Base-by-base conservation (phyloP, 2,113 vertebrate species). In the Eptesicus fuscus region DNA sequence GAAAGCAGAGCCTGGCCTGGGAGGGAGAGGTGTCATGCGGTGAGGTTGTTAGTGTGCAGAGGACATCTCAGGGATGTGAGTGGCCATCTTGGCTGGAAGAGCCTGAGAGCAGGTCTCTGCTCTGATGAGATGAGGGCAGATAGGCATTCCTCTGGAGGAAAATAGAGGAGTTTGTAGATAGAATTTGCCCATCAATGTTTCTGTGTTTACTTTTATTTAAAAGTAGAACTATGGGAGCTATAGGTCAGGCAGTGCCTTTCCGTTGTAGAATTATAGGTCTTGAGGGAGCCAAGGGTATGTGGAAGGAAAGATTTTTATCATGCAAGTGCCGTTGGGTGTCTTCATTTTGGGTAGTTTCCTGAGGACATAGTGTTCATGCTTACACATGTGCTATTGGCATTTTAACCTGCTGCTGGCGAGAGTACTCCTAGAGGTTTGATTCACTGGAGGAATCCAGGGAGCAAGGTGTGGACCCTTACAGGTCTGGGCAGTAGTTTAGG, bases 311-410 rank as follows among this genome's bases (percentile, higher is more conserved):
- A 23, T n/a, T 18, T 77, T 88, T 85, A 40, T 77, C 37, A 70
- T 37, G 4, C 9, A 47, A 35, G 9, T 69, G 2, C 7, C 35
- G 30, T 44, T 44, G 35, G 17, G 17, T 61, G 9, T 83, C 76
- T 96, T 88, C 74, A 76, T 91, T 83, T 63, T 30, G 70, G 42
- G 56, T 85, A n/a, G 42, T 95, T 79, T 89, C 42, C 69, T 74
- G 23, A 70, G 49, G 79, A 73, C 61, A 32, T 5, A 40, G 20
- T 78, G 32, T 67, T 22, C 11, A 30, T 93, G 42, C 16, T 86
- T 32, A 2, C 51, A 35, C 25, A 4, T 2, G 35, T 67, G 47
- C 56, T 89, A 0, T 71, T 40, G 17, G 53, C 30, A 25, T 70
- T 95, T 95, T 23, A 28, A 13, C 67, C 44, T 93, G 23, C 77